Evolutionary conservation across 2,888 invertebrate genomes (phyloP), one percentile per base, ranked within the genome.

Genomic region (Parnassius smintheus): DNA sequence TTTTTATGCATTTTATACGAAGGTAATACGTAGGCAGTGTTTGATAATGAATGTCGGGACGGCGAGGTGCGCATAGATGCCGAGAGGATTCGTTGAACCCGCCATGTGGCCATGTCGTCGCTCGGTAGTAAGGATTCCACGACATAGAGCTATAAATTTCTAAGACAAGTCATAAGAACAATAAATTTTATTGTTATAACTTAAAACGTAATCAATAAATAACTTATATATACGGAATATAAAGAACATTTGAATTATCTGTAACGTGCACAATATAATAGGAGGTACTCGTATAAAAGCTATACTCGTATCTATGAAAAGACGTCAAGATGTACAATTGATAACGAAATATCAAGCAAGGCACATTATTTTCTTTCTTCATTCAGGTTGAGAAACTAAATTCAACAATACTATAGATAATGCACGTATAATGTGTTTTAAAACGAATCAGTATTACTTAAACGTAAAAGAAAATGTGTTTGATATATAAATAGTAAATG

Each of bases 1-100:
- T 68, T 70, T 68, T 66, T 72, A 72, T 75, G 71, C 72, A 72
- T 72, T 68, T 70, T 70, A 69, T 71, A 68, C 71, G 61, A 68
- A 66, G 70, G 71, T 70, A 70, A 70, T 68, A 56, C 57, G 60
- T 65, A 62, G 59, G 59, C 64, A 60, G 64, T 61, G 56, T 55
- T 35, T 62, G 62, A 62, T 67, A 64, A 59, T 58, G 49, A 54
- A 57, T 35, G 65, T 61, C 63, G 65, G 57, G 59, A 49, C 58
- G 52, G 48, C 52, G 57, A 56, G 52, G 58, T 50, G 66, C 58
- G 61, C 63, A 53, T 64, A 64, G 64, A 61, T 60, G 59, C 58
- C 52, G 52, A 25, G 59, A 57, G 63, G 67, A 70, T 69, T 65
- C 78, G 69, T 75, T 82, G 81, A 81, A 80, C 81, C 74, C 75